These are phyloP conservation scores for Myotis brandtii DNA, from an alignment of 2,113 vertebrate genomes.

Conservation along the genomic window DNA sequence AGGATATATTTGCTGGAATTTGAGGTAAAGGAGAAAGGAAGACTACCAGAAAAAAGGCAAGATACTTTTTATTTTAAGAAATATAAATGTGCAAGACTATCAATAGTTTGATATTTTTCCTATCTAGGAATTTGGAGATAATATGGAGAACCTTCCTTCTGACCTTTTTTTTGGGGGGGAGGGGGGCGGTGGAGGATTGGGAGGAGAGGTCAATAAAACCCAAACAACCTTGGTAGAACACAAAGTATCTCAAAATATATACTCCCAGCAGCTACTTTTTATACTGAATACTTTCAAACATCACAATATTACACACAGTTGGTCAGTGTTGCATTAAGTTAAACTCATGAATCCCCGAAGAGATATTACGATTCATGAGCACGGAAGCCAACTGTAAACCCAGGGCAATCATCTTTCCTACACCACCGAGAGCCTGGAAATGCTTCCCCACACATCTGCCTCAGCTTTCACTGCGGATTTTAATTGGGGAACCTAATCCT, in stretches of 20 bases:
- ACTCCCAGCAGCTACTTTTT: background rate
- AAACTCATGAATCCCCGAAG: slow-evolving; percentile 5
- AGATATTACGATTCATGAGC: background rate
- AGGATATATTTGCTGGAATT: background rate
- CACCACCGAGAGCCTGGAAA: background rate
- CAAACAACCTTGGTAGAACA: background rate
- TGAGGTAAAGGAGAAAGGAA: background rate
- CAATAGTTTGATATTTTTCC: background rate
- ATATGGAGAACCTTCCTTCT: background rate
- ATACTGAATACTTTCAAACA: background rate
- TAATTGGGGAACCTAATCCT: background rate
- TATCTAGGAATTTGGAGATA: slow-evolving; percentile 10
- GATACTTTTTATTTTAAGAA: slow-evolving; percentile 23
- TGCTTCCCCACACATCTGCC: background rate
- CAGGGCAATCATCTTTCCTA: background rate
- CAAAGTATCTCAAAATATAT: background rate
- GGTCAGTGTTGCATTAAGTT: slow-evolving; percentile 3
- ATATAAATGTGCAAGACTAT: background rate
- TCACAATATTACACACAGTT: background rate
- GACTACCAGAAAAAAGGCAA: background rate
- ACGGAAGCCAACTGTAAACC: background rate
- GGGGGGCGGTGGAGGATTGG: too few relatives aligned
- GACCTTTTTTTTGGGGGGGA: rapidly evolving
- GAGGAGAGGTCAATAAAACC: background rate
- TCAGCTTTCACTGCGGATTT: background rate